These are phyloP conservation scores for Meloe dianella DNA, from an alignment of 2,888 invertebrate species.

Conservation along the genomic window DNA sequence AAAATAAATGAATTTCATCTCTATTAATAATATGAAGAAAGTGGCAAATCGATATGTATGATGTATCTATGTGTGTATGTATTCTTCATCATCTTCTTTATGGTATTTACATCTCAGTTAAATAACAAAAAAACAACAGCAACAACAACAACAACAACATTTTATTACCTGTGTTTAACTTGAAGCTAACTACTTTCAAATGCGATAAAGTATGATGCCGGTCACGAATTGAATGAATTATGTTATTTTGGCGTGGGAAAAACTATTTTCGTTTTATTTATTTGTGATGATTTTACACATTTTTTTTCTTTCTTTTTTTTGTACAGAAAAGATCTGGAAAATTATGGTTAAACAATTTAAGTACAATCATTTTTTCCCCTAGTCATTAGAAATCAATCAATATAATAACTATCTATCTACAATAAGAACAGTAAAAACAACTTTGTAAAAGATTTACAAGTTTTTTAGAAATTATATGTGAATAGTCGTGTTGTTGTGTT, in stretches of 20 bases:
- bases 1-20: too few species aligned
- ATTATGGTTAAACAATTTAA: not conserved
- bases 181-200: slow-evolving; percentile 24
- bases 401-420: too few species aligned
- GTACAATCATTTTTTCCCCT: not conserved
- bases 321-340: not conserved
- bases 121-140: not conserved
- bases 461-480: not conserved
- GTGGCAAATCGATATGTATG: too few species aligned
- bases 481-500: not conserved
- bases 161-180: slow-evolving; percentile 5
- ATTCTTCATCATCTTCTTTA: not conserved
- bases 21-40: not conserved
- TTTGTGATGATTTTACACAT: slow-evolving; percentile 2
- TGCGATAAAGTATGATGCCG: slow-evolving; percentile 25
- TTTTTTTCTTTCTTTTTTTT: not conserved
- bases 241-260: slow-evolving; percentile 29
- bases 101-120: not conserved
- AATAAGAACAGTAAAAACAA: too few species aligned
- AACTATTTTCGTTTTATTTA: slow-evolving; percentile 11
- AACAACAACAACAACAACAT: not conserved
- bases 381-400: too few species aligned
- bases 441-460: too few species aligned
- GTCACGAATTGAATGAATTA: slow-evolving; percentile 29
- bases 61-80: too few species aligned